Conservation (phyloP, 2,888 invertebrate genomes). For the Phytoseiulus persimilis region DNA sequence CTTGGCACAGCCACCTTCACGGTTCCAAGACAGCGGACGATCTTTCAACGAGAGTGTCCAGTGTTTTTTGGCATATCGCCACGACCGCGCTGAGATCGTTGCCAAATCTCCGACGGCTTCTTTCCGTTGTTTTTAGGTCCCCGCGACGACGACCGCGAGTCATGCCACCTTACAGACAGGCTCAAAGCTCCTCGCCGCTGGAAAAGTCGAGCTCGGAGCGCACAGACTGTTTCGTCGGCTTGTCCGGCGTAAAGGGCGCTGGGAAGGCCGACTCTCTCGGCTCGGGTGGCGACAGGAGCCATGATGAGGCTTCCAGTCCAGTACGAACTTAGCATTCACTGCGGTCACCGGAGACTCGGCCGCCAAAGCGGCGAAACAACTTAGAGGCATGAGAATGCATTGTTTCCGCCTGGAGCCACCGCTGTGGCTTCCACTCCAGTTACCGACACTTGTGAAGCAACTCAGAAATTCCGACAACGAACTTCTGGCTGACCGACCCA, state of each 20-base stretch:
- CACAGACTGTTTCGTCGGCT: neutral
- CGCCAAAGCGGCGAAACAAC: neutral
- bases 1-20: too few species aligned
- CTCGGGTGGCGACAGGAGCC: neutral
- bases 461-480: too few species aligned
- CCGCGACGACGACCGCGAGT: neutral
- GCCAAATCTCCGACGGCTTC: neutral
- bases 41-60: neutral
- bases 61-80: neutral
- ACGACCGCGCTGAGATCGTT: neutral
- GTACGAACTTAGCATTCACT: neutral
- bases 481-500: too few species aligned
- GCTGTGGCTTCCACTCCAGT: neutral
- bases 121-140: neutral
- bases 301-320: neutral
- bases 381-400: neutral
- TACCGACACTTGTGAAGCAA: neutral
- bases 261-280: neutral
- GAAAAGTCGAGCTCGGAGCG: neutral
- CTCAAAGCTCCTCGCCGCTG: neutral
- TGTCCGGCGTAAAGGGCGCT: too few species aligned
- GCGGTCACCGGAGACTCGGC: neutral
- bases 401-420: neutral
- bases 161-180: neutral
- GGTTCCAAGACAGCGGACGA: neutral